These are phyloP conservation scores for Fregetta grallaria DNA, from an alignment of 2,113 vertebrate genomes.

Conservation along the genomic window DNA sequence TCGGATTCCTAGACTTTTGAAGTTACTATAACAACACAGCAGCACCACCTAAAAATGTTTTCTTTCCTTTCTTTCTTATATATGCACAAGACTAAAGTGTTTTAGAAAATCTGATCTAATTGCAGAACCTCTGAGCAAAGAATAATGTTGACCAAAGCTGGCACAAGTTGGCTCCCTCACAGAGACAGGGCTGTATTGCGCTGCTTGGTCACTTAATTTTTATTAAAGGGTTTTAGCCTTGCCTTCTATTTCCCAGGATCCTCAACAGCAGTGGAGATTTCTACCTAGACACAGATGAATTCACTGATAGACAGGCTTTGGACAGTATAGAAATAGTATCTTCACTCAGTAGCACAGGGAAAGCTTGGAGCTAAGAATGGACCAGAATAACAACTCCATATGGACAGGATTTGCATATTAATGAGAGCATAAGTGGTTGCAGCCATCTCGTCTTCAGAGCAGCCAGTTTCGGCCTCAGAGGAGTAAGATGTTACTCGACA, in stretches of 20 bases:
- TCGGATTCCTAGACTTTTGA: background rate
- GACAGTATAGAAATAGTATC: background rate
- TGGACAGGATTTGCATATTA: constrained; percentile 24
- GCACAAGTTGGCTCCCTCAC: constrained; percentile 13
- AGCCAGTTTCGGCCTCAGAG: background rate
- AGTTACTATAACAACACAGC: constrained; percentile 48
- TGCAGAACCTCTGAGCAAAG: background rate
- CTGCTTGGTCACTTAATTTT: background rate
- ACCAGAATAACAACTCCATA: background rate
- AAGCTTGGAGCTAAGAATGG: background rate
- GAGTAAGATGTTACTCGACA: background rate
- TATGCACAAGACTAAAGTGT: background rate
- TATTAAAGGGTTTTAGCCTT: constrained; percentile 8
- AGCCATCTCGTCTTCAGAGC: background rate
- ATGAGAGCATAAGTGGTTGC: background rate
- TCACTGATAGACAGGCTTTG: background rate
- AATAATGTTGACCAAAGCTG: constrained; percentile 30
- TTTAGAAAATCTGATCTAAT: constrained; percentile 37
- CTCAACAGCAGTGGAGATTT: background rate
- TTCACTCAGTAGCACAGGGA: constrained; percentile 6
- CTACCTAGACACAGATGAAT: constrained; percentile 26
- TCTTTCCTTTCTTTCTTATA: background rate
- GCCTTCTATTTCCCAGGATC: constrained; percentile 6
- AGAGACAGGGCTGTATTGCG: background rate
- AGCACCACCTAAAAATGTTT: constrained; percentile 9